These are phyloP conservation scores for Melierax canorus DNA, from an alignment of 2,113 vertebrate genomes.

Conservation along the genomic window DNA sequence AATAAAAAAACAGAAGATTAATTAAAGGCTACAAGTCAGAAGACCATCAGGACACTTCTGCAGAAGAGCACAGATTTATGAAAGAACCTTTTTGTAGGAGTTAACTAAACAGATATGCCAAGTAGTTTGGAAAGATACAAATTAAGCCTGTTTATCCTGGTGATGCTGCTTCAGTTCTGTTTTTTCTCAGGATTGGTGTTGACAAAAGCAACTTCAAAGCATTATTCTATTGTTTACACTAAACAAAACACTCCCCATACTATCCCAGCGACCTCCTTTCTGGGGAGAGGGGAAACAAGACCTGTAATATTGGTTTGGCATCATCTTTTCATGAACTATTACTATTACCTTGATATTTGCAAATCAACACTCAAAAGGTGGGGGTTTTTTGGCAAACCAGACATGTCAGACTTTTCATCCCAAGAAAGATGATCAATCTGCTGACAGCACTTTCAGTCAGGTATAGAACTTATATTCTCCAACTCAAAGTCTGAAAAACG, in stretches of 20 bases:
- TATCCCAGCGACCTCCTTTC: conserved; percentile 14
- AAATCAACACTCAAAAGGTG: not conserved
- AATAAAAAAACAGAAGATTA: not conserved
- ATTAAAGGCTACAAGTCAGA: not conserved
- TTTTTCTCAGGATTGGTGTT: not conserved
- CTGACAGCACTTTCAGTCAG: not conserved
- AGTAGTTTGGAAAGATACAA: conserved; percentile 3
- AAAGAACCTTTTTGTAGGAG: not conserved
- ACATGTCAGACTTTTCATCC: not conserved
- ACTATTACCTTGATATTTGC: not conserved
- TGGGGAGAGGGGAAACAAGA: not conserved
- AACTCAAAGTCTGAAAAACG: not conserved
- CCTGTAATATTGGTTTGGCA: not conserved
- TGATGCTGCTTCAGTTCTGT: not conserved
- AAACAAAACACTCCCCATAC: conserved; percentile 44
- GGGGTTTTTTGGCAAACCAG: not conserved
- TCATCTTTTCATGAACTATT: not conserved
- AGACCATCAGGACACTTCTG: not conserved
- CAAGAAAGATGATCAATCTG: not conserved
- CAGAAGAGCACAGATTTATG: not conserved
- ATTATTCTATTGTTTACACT: conserved; percentile 24
- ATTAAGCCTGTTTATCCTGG: conserved; percentile 6
- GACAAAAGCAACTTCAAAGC: conserved; percentile 61
- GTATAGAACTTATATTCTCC: not conserved
- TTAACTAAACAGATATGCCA: not conserved